Percentiles rank a stretch among this genome's conserved stretches.
Conservation (phyloP, 2,888 invertebrate species). For the Odontomyia ornata region DNA sequence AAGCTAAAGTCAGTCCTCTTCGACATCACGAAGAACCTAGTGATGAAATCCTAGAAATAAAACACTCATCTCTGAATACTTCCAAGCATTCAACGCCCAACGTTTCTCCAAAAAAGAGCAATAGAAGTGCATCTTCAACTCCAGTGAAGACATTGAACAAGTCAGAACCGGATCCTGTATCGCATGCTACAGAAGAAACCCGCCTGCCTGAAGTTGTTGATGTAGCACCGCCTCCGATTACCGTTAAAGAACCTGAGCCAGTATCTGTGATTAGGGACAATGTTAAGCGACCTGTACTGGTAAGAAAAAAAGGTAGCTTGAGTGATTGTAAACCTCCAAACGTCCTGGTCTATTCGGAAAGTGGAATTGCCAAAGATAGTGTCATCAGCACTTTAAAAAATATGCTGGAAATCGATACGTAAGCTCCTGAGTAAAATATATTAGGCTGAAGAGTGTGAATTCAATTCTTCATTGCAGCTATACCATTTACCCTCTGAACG, state of each 20-base stretch:
- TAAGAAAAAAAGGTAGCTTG: conserved; percentile 59
- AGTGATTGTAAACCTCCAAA: conserved; percentile 76
- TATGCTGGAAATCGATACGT: conserved; percentile 78
- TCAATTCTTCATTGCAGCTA: conserved; percentile 64
- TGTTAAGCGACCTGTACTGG: conserved; percentile 57
- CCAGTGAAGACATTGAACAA: not conserved
- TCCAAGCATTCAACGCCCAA: conserved; percentile 44
- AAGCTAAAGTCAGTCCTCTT: conserved; percentile 53
- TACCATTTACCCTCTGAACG: conserved; percentile 71
- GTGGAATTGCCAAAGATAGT: conserved; percentile 76
- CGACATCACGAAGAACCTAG: conserved; percentile 47
- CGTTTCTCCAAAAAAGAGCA: conserved; percentile 44
- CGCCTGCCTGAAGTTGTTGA: conserved; percentile 16
- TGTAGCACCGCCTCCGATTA: not conserved
- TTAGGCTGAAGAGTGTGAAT: not conserved
- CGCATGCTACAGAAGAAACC: not conserved
- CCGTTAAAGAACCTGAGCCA: conserved; percentile 13
- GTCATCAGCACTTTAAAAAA: conserved; percentile 75
- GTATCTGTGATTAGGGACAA: conserved; percentile 52
- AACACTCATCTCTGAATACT: conserved; percentile 18
- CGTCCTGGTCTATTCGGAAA: conserved; percentile 83
- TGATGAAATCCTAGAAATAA: conserved; percentile 43
- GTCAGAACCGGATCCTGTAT: not conserved
- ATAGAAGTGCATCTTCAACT: not conserved
- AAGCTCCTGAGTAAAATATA: conserved; percentile 53